phyloP scores from a whole-genome alignment of 2,888 invertebrate species.

The Caenorhabditis zanzibari region DNA sequence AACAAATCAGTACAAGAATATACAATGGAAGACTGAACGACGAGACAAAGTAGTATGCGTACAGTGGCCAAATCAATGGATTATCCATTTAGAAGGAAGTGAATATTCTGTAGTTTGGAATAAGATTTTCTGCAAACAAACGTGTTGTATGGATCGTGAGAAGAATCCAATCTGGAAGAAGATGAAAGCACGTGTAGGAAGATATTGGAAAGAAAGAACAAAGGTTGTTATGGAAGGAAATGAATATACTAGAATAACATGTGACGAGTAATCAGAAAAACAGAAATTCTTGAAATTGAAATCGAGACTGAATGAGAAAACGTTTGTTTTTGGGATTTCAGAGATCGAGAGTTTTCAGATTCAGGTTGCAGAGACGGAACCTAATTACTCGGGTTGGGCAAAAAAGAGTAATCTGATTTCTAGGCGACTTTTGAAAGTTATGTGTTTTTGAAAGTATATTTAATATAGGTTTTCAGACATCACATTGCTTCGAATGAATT shows the following conservation, averaged over 20 bases:
- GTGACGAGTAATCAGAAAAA: neutral
- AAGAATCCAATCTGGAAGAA: neutral
- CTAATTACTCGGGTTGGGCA: no score
- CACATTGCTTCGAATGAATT: no score
- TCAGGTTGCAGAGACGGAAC: no score
- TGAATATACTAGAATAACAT: neutral
- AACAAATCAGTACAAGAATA: constrained; percentile 28
- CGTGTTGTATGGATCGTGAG: neutral
- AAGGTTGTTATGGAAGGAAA: neutral
- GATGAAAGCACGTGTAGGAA: neutral
- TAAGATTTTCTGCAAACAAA: neutral
- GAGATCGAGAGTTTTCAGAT: no score
- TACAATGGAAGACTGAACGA: constrained; percentile 33
- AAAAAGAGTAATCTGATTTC: no score
- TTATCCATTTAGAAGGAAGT: constrained; percentile 7
- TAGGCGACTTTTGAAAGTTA: no score
- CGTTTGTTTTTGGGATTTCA: no score
- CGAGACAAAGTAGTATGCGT: constrained; percentile 25
- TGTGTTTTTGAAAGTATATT: no score
- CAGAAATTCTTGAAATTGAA: no score
- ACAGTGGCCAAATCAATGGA: constrained; percentile 30
- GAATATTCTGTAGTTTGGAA: neutral
- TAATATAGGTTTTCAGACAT: no score
- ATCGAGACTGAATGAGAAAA: no score
- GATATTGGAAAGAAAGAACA: neutral